Base-by-base conservation (phyloP, 2,113 vertebrate genomes). In the Morone saxatilis region DNA sequence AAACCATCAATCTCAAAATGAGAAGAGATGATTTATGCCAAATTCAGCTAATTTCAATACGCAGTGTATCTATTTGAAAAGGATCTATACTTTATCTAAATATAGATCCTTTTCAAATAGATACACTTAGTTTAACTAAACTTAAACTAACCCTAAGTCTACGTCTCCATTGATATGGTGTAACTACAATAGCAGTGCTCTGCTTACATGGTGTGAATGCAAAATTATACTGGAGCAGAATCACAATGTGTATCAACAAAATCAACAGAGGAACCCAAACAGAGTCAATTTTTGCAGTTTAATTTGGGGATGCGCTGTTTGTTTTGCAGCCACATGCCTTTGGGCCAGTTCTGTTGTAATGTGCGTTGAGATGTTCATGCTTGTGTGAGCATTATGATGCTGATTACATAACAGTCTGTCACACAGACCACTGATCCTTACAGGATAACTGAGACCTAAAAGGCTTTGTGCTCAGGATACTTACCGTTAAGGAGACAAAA, bases 341-440 rank as follows among this genome's bases (percentile, higher is more conserved):
- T 7, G 40, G 7, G 19, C 16, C 25, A 25, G 17, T 17, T 31
- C 51, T 56, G 56, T 56, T 22, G 4, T 19, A 17, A 69, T 36
- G 41, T 57, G 75, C 6, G 2, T 9, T 20, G 47, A 56, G 31
- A 43, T 12, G 51, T 48, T 41, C 11, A 36, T 43, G 62, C 38
- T 11, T 47, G 43, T 16, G 19, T 61, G 25, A 45, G 38, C 54
- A 25, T 71, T 38, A 67, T 25, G 68, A 69, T 43, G 73, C 73
- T 51, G 66, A 7, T 79, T 53, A 56, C 36, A 54, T 47, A 51
- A 77, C 31, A 20, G 41, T 11, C 25, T 22, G 71, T 75, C 81
- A 62, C 19, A 41, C n/a, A 53, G 41, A 74, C 60, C 76, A 43
- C 12, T 19, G 61, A 73, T 60, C 48, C 16, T 51, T 50, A 41